Conservation (phyloP, 2,797 vertebrate genomes). For the Hoplostethus mediterraneus region DNA sequence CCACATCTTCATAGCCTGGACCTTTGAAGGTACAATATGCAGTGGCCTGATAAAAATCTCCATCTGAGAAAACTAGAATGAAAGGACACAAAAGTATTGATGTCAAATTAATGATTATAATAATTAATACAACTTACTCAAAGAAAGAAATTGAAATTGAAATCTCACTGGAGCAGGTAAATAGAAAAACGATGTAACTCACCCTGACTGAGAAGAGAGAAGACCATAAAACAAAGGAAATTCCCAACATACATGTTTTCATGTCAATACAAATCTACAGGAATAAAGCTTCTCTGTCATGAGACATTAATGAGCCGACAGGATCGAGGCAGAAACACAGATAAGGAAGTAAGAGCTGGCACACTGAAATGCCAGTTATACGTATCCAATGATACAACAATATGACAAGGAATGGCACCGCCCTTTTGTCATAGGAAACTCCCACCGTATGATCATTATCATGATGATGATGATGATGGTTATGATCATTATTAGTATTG, state of each 20-base stretch:
- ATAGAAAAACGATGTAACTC: conserved; percentile 4
- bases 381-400: background rate
- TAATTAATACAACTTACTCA: background rate
- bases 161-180: background rate
- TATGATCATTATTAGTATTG: too few species aligned
- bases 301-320: background rate
- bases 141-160: too few species aligned
- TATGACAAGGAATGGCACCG: background rate
- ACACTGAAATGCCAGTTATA: background rate
- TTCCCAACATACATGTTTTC: conserved; percentile 9
- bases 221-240: background rate
- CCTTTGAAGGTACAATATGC: conserved; percentile 27
- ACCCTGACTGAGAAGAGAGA: conserved; percentile 21
- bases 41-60: background rate
- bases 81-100: background rate
- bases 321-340: background rate
- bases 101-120: background rate
- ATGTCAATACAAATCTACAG: too few species aligned
- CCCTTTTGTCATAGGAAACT: background rate
- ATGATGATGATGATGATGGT: too few species aligned
- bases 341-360: background rate
- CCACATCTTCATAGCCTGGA: background rate
- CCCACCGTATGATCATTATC: too few species aligned
- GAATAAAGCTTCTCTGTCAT: background rate
- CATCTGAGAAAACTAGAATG: conserved; percentile 20